These are phyloP conservation scores for Coecobrya sp. DNA, from an alignment of 2,888 invertebrate genomes.

Conservation along the genomic window DNA sequence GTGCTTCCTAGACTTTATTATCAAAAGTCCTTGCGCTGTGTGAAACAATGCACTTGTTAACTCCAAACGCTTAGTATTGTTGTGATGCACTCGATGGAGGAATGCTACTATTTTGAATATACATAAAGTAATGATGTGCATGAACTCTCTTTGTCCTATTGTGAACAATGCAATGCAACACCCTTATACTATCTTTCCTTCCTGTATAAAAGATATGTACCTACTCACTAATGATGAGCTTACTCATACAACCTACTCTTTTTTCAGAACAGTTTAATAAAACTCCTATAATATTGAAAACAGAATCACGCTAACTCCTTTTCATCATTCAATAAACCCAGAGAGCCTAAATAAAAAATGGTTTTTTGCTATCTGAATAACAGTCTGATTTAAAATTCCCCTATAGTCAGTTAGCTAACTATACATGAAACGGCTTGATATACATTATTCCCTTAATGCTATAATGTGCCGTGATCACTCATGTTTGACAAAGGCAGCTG, in stretches of 20 bases:
- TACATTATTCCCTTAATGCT: conserved; percentile 45
- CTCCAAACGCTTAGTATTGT: background rate
- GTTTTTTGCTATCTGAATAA: background rate
- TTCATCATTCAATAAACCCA: background rate
- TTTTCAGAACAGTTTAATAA: background rate
- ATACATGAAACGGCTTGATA: conserved; percentile 12
- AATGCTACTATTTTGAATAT: background rate
- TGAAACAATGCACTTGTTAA: conserved; percentile 43
- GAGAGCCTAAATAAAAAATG: background rate
- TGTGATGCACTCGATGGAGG: background rate
- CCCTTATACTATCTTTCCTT: conserved; percentile 36
- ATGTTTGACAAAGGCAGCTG: conserved; percentile 75
- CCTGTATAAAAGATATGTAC: conserved; percentile 27
- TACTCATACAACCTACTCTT: background rate
- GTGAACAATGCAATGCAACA: conserved; percentile 22
- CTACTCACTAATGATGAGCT: conserved; percentile 8
- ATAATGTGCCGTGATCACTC: conserved; percentile 72
- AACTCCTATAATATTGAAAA: background rate
- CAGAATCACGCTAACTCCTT: background rate
- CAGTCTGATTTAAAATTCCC: conserved; percentile 2
- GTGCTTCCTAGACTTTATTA: background rate
- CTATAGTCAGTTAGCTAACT: conserved; percentile 32
- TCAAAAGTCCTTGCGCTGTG: background rate
- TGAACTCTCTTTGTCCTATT: conserved; percentile 40
- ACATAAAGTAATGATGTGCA: conserved; percentile 16